Percentiles rank a stretch among this genome's conserved stretches.
phyloP scores from a whole-genome alignment of 1,140 invertebrate species.

The Phocides pigmalion region DNA sequence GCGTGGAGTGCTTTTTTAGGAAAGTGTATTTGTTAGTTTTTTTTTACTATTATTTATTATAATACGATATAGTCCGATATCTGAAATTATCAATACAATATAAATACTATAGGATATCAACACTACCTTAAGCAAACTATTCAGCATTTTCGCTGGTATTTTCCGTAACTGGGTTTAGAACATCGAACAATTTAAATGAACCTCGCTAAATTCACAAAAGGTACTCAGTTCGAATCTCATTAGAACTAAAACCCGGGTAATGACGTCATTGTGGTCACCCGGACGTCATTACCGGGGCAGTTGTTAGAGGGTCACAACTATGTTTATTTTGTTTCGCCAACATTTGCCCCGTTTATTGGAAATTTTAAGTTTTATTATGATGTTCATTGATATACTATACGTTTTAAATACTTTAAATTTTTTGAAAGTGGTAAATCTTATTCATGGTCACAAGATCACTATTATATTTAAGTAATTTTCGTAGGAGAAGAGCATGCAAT shows the following conservation, averaged over 20 bases:
- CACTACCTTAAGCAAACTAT: too few relatives aligned
- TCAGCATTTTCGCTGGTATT: background rate
- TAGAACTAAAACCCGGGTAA: conserved; percentile 24
- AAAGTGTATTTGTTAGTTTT: too few relatives aligned
- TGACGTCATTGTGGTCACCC: conserved; percentile 24
- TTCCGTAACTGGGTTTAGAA: background rate
- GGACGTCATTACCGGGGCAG: conserved; percentile 25
- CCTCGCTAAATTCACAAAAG: conserved; percentile 14
- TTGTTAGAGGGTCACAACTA: background rate
- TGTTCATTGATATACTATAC: background rate
- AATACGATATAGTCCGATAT: too few relatives aligned
- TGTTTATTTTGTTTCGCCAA: conserved; percentile 13
- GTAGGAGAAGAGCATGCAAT: too few relatives aligned
- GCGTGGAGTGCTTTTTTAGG: too few relatives aligned
- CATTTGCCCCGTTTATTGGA: background rate
- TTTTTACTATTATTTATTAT: too few relatives aligned
- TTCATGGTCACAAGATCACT: too few relatives aligned
- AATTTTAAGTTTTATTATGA: background rate
- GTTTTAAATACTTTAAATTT: too few relatives aligned
- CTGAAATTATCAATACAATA: too few relatives aligned
- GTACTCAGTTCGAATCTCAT: conserved; percentile 22
- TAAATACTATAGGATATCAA: too few relatives aligned
- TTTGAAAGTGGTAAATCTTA: too few relatives aligned
- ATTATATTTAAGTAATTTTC: too few relatives aligned
- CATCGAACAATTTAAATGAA: background rate